Evolutionary conservation across 2,888 invertebrate species (phyloP).

Genomic region (Apotomis betuletana): DNA sequence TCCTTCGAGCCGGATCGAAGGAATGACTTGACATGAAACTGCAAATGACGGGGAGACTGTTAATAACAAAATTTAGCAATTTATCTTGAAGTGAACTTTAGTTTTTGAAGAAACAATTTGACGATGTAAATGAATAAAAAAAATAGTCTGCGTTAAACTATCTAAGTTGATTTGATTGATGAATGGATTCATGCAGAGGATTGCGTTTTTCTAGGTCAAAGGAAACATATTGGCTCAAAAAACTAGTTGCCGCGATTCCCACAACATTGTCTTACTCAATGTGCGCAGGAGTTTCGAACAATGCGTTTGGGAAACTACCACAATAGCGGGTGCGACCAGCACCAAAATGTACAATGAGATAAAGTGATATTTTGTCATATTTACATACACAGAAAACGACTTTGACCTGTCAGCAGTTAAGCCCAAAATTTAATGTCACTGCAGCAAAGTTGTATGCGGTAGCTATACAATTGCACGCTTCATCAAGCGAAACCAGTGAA

Average conservation of each 20-base stretch:
- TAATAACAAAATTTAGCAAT: background rate
- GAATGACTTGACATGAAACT: constrained; percentile 21
- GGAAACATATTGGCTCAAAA: constrained; percentile 20
- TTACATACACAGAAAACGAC: background rate
- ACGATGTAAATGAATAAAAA: too few species aligned
- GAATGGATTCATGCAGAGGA: background rate
- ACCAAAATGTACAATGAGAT: constrained; percentile 41
- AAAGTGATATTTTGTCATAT: background rate
- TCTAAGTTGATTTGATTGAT: background rate
- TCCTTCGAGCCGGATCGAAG: constrained; percentile 52
- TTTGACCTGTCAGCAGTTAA: background rate
- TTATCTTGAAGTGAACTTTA: too few species aligned
- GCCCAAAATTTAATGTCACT: constrained; percentile 3
- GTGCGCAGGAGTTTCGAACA: constrained; percentile 48
- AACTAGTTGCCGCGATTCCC: constrained; percentile 24
- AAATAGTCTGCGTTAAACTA: too few species aligned
- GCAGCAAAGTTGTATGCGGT: constrained; percentile 19
- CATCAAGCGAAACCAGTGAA: constrained; percentile 66
- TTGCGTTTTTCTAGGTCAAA: constrained; percentile 9
- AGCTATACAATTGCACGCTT: constrained; percentile 61
- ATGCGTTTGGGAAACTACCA: constrained; percentile 47
- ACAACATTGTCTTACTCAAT: constrained; percentile 21
- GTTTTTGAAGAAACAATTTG: too few species aligned
- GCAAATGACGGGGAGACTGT: background rate
- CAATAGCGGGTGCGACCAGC: constrained; percentile 56